Conservation (phyloP, 2,113 vertebrate species). For the Malurus elegans region DNA sequence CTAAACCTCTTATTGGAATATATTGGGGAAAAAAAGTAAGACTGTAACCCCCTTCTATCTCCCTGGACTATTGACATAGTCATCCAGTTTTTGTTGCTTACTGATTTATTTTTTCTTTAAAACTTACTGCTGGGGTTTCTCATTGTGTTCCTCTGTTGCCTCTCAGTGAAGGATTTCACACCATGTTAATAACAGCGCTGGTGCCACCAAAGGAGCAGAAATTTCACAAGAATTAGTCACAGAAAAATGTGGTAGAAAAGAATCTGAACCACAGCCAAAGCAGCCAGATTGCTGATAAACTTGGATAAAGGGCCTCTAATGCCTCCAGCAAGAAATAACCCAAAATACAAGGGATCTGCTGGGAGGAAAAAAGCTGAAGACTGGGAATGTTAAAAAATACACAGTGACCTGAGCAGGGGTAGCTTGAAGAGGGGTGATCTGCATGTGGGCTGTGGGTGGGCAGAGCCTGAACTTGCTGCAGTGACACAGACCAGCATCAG, state of each 20-base stretch:
- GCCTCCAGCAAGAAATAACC: conserved; percentile 30
- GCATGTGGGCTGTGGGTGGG: not conserved
- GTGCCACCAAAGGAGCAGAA: not conserved
- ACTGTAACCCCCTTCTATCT: not conserved
- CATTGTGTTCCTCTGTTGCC: not conserved
- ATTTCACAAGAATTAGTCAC: not conserved
- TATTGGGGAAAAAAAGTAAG: not conserved
- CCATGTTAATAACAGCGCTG: not conserved
- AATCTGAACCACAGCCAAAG: not conserved
- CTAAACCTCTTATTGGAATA: not conserved
- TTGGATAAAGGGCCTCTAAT: not conserved
- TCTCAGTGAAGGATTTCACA: not conserved
- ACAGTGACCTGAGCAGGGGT: not conserved
- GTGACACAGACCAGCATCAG: not conserved
- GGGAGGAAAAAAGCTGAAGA: not conserved
- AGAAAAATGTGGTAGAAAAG: not conserved
- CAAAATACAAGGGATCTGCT: not conserved
- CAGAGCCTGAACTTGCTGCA: not conserved
- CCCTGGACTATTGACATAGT: not conserved
- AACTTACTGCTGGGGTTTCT: not conserved
- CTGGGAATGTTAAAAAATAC: not conserved
- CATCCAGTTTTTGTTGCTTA: not conserved
- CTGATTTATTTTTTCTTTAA: conserved; percentile 13
- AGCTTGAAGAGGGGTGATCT: not conserved
- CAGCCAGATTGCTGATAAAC: not conserved